These are phyloP conservation scores for Channa maculata DNA, from an alignment of 2,113 vertebrate species.

Conservation along the genomic window DNA sequence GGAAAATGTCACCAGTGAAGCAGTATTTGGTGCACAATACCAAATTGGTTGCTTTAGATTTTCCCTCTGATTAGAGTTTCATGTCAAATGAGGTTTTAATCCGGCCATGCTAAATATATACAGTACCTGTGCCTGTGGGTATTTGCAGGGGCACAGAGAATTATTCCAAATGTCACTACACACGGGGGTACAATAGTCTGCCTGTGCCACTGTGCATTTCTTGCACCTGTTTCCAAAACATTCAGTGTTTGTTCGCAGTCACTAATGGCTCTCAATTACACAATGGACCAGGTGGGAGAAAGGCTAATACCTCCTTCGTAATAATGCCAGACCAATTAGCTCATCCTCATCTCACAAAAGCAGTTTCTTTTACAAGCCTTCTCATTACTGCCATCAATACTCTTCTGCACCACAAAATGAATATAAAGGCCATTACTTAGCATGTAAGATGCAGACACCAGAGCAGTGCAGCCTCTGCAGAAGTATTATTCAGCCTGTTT, in stretches of 20 bases:
- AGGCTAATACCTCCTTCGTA: neutral
- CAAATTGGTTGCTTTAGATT: too few relatives aligned
- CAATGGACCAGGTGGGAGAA: neutral
- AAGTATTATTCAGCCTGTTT: conserved; percentile 4
- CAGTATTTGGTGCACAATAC: too few relatives aligned
- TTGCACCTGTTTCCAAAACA: neutral
- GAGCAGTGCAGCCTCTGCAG: neutral
- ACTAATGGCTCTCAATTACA: neutral
- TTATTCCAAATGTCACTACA: neutral
- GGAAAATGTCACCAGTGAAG: too few relatives aligned
- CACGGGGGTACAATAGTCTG: neutral
- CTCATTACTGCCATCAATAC: neutral
- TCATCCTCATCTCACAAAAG: conserved; percentile 2
- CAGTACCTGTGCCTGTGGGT: neutral
- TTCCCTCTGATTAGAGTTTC: too few relatives aligned
- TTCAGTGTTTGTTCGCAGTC: neutral
- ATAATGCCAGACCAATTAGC: conserved; percentile 12
- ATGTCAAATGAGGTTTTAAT: neutral
- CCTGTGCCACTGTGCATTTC: neutral
- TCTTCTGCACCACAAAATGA: neutral
- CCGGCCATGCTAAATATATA: neutral
- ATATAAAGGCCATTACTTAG: conserved; percentile 10
- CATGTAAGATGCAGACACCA: neutral
- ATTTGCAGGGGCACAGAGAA: neutral
- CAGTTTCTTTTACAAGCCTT: conserved; percentile 24